Conservation (phyloP, 2,797 vertebrate species). For the Enteromius paludinosus region DNA sequence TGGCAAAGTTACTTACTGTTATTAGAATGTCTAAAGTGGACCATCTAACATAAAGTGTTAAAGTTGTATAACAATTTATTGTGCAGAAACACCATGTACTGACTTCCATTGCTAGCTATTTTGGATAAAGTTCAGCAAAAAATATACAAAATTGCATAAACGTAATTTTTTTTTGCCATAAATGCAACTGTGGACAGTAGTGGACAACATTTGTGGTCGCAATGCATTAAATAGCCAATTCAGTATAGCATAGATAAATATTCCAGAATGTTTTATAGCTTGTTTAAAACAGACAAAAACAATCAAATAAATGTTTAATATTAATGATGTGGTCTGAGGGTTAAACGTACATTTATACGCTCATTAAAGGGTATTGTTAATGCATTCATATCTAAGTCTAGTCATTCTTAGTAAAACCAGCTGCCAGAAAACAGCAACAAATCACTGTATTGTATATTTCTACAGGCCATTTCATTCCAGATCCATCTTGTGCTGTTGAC, state of each 20-base stretch:
- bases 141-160: not conserved
- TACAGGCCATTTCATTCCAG: constrained; percentile 16
- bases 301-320: not conserved
- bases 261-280: not conserved
- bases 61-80: not conserved
- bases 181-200: not conserved
- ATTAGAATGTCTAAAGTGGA: too few species aligned
- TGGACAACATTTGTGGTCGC: not conserved
- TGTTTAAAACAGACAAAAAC: not conserved
- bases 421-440: not conserved
- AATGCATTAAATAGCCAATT: not conserved
- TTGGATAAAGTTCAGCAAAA: not conserved
- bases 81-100: not conserved
- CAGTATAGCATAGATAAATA: not conserved
- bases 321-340: not conserved
- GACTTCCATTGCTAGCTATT: not conserved
- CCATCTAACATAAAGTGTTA: too few species aligned
- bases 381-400: not conserved
- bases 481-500: constrained; percentile 35
- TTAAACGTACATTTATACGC: not conserved
- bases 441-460: not conserved
- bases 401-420: not conserved
- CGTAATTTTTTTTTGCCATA: not conserved
- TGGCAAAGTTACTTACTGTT: too few species aligned
- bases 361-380: not conserved